Evolutionary conservation across 2,797 vertebrate species (phyloP).

Genomic region (Tokudaia tokunoshimensis): DNA sequence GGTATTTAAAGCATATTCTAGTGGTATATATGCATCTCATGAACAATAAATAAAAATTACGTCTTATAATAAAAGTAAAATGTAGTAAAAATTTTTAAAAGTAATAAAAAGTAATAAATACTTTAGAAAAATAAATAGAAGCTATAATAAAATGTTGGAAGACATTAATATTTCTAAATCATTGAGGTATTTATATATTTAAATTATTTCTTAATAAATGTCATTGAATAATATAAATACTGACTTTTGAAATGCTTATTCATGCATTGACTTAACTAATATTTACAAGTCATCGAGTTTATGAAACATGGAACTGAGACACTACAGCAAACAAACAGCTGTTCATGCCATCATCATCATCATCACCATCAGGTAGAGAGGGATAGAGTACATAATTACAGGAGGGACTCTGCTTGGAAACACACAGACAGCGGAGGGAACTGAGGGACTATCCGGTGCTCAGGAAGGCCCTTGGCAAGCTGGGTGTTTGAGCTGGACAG

Average conservation of each 20-base stretch:
- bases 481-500: not conserved
- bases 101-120: not conserved
- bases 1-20: not conserved
- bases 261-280: conserved; percentile 35
- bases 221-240: not conserved
- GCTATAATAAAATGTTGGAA: conserved; percentile 24
- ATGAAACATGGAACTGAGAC: conserved; percentile 5
- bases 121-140: not conserved
- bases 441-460: not conserved
- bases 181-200: conserved; percentile 54
- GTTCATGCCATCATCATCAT: not conserved
- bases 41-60: not conserved
- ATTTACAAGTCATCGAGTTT: conserved; percentile 4
- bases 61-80: not conserved
- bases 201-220: not conserved
- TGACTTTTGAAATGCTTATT: conserved; percentile 33
- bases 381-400: not conserved
- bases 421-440: not conserved
- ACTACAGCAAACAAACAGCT: not conserved
- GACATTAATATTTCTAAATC: conserved; percentile 26
- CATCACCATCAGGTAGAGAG: not conserved
- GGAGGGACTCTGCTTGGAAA: conserved; percentile 35
- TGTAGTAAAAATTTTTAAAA: not conserved
- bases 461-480: not conserved
- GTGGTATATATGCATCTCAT: not conserved